Base-by-base conservation (phyloP, 2,888 invertebrate genomes). In the Xestia rhomboidea region DNA sequence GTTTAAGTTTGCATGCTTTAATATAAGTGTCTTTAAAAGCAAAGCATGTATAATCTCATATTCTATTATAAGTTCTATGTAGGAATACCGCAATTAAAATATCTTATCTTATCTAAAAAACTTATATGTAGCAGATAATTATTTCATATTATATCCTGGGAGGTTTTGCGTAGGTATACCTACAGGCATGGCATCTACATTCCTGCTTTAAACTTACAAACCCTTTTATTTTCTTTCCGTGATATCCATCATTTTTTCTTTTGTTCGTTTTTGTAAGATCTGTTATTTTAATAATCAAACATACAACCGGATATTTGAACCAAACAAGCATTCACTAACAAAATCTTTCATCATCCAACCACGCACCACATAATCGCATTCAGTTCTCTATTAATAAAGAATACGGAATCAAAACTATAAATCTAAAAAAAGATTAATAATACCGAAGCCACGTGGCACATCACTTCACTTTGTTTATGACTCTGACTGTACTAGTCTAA, bases 361-460 rank as follows among this genome's bases (percentile, higher is more conserved):
- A 66, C 49, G 8, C 38, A 66, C 24, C 34, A 57, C 44, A 66
- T 71, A 85, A 82, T 71, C 49, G n/a, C 63, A 68, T 57, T 57
- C 11, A 63, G 0, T 30, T 30, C 46, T 46, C 72, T 72, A 77
- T 67, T 71, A 89, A 82, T 81, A 84, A 67, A 63, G 57, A 24
- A 51, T 15, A 79, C 60, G 69, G 73, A 86, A 78, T 76, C 67
- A 79, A 79, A 86, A 81, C 82, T 68, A 70, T 78, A 83, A 83
- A 84, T 81, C 83, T 81, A 84, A 81, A 84, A 82, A 87, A 84
- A 81, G 63, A 77, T 78, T 51, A 82, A 77, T 82, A 78, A 81
- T 75, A 81, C 68, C 69, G 51, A 49, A 62, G 68, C 78, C 89
- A 89, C 85, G 86, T 84, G 83, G 83, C 63, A 74, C 76, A 79